Evolutionary conservation across 2,888 invertebrate genomes (phyloP).

Genomic region (Agonopterix arenella): DNA sequence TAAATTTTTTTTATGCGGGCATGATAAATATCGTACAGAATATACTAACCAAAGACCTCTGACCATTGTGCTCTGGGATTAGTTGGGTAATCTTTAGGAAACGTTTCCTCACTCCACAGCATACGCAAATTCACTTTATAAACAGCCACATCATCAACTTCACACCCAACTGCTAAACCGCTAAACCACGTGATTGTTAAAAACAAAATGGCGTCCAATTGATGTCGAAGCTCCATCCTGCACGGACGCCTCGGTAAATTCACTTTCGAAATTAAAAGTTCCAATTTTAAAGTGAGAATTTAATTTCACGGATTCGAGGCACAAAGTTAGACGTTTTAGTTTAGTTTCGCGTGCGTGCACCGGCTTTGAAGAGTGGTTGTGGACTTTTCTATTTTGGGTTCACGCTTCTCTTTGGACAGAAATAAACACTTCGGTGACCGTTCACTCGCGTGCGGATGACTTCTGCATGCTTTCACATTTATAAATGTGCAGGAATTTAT

Average conservation of each 20-base stretch:
- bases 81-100: conserved; percentile 94
- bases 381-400: conserved; percentile 72
- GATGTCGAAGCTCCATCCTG: conserved; percentile 34
- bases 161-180: conserved; percentile 68
- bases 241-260: conserved; percentile 25
- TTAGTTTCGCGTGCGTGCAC: conserved; percentile 47
- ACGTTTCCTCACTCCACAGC: conserved; percentile 90
- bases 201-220: conserved; percentile 61
- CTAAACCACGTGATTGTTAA: conserved; percentile 16
- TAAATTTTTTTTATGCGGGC: not conserved
- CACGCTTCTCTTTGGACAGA: conserved; percentile 50
- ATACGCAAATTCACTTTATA: conserved; percentile 92
- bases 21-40: not conserved
- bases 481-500: too few species aligned
- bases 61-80: conserved; percentile 96
- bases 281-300: conserved; percentile 7
- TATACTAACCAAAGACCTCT: conserved; percentile 88
- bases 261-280: not conserved
- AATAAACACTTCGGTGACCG: conserved; percentile 59
- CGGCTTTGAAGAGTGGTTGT: conserved; percentile 48
- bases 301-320: conserved; percentile 20
- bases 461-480: conserved; percentile 22
- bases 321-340: conserved; percentile 16
- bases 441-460: conserved; percentile 19
- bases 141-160: conserved; percentile 87